These are phyloP conservation scores for Calliopsis andreniformis DNA, from an alignment of 1,140 invertebrate genomes.

Conservation along the genomic window DNA sequence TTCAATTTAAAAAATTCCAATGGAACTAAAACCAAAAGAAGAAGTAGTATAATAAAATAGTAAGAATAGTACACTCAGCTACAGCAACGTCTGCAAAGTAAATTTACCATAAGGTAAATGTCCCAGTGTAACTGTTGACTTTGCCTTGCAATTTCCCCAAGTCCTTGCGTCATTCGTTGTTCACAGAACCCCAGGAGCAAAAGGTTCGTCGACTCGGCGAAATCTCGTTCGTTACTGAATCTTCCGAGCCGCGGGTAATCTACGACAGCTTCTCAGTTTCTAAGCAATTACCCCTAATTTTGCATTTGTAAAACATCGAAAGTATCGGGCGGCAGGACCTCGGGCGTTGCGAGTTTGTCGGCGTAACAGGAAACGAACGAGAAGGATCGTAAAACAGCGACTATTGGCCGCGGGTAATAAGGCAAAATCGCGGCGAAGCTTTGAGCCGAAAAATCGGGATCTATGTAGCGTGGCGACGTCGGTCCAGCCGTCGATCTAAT, in stretches of 20 bases:
- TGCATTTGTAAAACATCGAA: conserved; percentile 18
- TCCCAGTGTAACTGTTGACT: too few species aligned
- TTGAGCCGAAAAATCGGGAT: conserved; percentile 48
- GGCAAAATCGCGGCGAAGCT: conserved; percentile 21
- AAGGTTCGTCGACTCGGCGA: too few species aligned
- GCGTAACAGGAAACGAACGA: conserved; percentile 21
- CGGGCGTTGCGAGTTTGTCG: neutral
- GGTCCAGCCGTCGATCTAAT: conserved; percentile 44
- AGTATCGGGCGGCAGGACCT: conserved; percentile 7
- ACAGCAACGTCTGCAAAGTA: too few species aligned
- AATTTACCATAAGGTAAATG: too few species aligned
- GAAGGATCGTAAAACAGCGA: conserved; percentile 37
- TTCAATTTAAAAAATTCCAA: too few species aligned
- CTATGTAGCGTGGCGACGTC: conserved; percentile 24
- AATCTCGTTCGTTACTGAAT: neutral
- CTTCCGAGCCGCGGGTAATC: neutral
- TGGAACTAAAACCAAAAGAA: too few species aligned
- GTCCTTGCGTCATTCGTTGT: too few species aligned
- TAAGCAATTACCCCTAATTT: neutral
- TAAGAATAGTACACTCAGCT: too few species aligned
- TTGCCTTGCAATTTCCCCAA: too few species aligned
- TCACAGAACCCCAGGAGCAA: too few species aligned
- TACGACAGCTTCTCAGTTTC: too few species aligned
- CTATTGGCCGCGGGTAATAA: conserved; percentile 4
- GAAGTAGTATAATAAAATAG: too few species aligned